Percentiles rank a stretch among this genome's conserved stretches.
phyloP scores from a whole-genome alignment of 2,888 invertebrate genomes.

The Tetanocera ferruginea region DNA sequence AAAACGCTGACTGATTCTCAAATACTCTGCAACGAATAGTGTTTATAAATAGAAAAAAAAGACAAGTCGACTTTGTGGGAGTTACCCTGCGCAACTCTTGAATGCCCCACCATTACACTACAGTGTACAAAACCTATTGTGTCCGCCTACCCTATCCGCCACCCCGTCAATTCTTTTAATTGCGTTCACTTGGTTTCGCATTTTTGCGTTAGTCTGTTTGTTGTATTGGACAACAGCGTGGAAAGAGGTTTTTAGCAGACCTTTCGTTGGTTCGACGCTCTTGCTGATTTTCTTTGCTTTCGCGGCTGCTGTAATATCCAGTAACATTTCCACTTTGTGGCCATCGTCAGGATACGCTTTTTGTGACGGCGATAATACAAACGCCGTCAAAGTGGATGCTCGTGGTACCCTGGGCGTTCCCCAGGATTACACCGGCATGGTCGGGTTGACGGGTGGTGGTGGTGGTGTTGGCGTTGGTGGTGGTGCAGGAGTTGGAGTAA shows the following conservation, averaged over 20 bases:
- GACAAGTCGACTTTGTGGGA: slow-evolving; percentile 31
- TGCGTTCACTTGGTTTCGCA: background rate
- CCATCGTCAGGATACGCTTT: slow-evolving; percentile 60
- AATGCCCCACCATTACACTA: background rate
- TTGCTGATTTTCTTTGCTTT: background rate
- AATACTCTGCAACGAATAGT: background rate
- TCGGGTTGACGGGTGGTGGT: slow-evolving; percentile 73
- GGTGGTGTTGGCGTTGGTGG: slow-evolving; percentile 74
- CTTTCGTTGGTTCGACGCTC: background rate
- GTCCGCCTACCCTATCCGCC: background rate
- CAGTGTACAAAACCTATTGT: slow-evolving; percentile 13
- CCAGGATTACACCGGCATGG: slow-evolving; percentile 72
- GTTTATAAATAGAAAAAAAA: slow-evolving; percentile 35
- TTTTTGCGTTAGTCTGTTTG: background rate
- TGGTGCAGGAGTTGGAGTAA: slow-evolving; percentile 72
- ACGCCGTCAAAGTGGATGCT: slow-evolving; percentile 69
- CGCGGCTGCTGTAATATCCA: background rate
- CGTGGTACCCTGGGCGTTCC: slow-evolving; percentile 68
- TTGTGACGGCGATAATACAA: slow-evolving; percentile 63
- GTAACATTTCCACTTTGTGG: slow-evolving; percentile 58
- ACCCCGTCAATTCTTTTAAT: background rate
- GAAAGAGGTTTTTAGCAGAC: background rate
- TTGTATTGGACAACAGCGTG: background rate
- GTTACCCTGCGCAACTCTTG: slow-evolving; percentile 29
- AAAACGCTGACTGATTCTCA: background rate